Evolutionary conservation across 2,888 invertebrate genomes (phyloP).

Genomic region (Desoria tigrina): DNA sequence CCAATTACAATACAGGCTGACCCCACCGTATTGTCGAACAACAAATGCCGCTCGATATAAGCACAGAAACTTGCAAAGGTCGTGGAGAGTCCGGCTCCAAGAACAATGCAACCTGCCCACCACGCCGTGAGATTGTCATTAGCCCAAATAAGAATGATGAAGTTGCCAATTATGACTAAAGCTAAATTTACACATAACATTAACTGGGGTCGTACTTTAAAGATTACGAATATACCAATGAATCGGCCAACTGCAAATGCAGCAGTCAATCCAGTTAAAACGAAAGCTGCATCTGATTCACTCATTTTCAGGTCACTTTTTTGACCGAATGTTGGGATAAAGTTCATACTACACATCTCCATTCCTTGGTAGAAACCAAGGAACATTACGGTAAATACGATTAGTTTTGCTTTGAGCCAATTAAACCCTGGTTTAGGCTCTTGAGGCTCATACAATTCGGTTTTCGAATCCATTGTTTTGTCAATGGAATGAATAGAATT

Average conservation of each 20-base stretch:
- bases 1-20: constrained; percentile 29
- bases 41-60: constrained; percentile 35
- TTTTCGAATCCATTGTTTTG: no score
- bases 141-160: constrained; percentile 24
- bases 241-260: constrained; percentile 38
- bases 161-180: constrained; percentile 27
- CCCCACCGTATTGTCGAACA: constrained; percentile 35
- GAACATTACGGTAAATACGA: neutral
- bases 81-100: constrained; percentile 40
- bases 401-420: neutral
- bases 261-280: constrained; percentile 36
- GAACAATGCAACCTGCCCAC: constrained; percentile 34
- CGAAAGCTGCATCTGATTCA: constrained; percentile 32
- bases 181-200: constrained; percentile 28
- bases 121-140: constrained; percentile 12
- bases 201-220: constrained; percentile 32
- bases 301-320: constrained; percentile 33
- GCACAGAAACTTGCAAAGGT: constrained; percentile 27
- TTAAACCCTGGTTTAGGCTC: neutral
- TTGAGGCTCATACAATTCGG: no score
- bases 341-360: constrained; percentile 39
- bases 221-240: constrained; percentile 33
- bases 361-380: constrained; percentile 40
- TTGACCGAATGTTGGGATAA: constrained; percentile 46
- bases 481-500: no score